phyloP scores from a whole-genome alignment of 92 coral and sea anemone species.

The Porites evermanni region DNA sequence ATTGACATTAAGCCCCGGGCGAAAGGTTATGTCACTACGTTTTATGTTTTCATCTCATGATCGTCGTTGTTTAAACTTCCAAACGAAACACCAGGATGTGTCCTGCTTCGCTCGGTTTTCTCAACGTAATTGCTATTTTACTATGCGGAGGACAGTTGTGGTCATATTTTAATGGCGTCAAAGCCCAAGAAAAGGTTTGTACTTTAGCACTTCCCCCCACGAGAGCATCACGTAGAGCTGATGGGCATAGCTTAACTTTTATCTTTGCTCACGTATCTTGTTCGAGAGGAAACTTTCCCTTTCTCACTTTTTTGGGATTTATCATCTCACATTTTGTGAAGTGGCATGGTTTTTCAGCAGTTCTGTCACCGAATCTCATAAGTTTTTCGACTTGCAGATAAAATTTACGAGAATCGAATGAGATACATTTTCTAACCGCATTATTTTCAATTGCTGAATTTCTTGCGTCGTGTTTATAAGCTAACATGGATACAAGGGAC shows the following conservation, averaged over 20 bases:
- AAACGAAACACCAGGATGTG: constrained; percentile 1
- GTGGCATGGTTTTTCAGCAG: too few species aligned
- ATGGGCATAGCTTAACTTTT: background rate
- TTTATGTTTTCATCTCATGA: background rate
- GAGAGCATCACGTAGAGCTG: background rate
- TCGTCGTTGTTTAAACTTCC: background rate
- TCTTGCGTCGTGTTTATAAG: too few species aligned
- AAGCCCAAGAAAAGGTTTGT: constrained; percentile 31
- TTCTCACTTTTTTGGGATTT: too few species aligned
- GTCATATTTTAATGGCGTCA: background rate
- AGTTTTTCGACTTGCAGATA: too few species aligned
- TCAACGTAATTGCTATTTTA: background rate
- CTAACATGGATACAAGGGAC: too few species aligned
- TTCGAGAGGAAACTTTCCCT: too few species aligned
- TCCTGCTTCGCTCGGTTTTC: constrained; percentile 8
- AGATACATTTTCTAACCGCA: too few species aligned
- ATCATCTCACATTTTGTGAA: too few species aligned
- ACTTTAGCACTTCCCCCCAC: background rate
- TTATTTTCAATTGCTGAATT: too few species aligned
- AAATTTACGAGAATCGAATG: too few species aligned
- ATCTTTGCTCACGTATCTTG: background rate
- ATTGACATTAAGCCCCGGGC: background rate
- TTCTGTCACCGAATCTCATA: too few species aligned
- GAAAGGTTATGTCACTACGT: background rate
- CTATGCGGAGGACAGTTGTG: background rate